Evolutionary conservation across 2,888 invertebrate species (phyloP), one percentile per base, ranked within the genome.

Genomic region (Cremastobaeus sp.): DNA sequence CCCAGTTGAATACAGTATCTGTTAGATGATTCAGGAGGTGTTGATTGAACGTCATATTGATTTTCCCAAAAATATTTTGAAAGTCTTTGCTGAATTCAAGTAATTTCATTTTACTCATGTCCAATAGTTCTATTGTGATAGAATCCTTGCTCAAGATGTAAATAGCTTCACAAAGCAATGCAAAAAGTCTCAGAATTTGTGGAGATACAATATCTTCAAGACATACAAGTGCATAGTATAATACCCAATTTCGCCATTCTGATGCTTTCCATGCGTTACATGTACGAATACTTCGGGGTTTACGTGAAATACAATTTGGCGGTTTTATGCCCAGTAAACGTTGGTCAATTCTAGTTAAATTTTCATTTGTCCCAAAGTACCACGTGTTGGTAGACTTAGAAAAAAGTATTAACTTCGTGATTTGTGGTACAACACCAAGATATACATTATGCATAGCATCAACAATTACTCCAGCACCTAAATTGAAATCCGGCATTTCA

Each of bases 221-320:
- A 32, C 64, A 64, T 32, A 20, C 12, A n/a, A 55, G 12, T 3
- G 43, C 43, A 12, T 68, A 75, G 18, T 71, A 70, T 8, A 68
- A 32, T n/a, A 71, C 17, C 73, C 72, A 73, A 32, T 77, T 75
- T 21, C 76, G 47, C 74, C 62, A 73, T 52, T 76, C 73, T 9
- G 72, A 57, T 12, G 72, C 72, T 34, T 74, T 74, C 71, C 74
- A 76, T 18, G 54, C 28, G 14, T 32, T 54, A 32, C 32, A 54
- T 4, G 20, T 20, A 18, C 32, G 37, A 15, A 76, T 55, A 4
- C 43, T 39, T 47, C 74, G 34, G 3, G 72, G 74, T 28, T 17
- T 64, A 5, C 75, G 34, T 9, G 73, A 70, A 25, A 74, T 70
- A 28, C 43, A 30, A 17, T 30, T 54, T 6, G 55, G 74, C 57